A percentile compares a stretch with the other conserved stretches of the same genome.
Conservation (phyloP, 2,888 invertebrate genomes). For the Callosobruchus maculatus region DNA sequence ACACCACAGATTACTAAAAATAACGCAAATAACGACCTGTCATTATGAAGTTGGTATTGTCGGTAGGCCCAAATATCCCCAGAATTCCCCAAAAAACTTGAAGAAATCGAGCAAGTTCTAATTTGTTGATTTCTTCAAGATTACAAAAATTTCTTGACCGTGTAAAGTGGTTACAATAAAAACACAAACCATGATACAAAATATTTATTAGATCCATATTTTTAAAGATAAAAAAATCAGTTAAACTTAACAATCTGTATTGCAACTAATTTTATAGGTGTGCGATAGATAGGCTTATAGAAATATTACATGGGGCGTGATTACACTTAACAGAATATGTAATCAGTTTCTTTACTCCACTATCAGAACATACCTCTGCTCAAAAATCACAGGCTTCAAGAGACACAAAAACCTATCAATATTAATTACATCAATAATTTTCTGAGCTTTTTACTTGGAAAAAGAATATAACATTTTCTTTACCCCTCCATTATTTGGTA, state of each 20-base stretch:
- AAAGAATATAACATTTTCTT: not conserved
- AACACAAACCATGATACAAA: constrained; percentile 41
- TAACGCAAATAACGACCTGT: too few species aligned
- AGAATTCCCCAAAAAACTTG: too few species aligned
- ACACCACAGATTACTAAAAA: too few species aligned
- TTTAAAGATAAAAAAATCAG: constrained; percentile 45
- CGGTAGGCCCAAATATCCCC: too few species aligned
- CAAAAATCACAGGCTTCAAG: not conserved
- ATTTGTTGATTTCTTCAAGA: too few species aligned
- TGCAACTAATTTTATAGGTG: constrained; percentile 42
- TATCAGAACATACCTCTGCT: not conserved
- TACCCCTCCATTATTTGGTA: not conserved
- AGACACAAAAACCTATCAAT: not conserved
- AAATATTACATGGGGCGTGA: constrained; percentile 26
- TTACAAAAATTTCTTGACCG: too few species aligned
- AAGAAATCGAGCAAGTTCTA: too few species aligned
- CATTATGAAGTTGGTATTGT: too few species aligned
- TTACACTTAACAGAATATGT: constrained; percentile 3
- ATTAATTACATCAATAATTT: not conserved
- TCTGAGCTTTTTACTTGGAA: not conserved
- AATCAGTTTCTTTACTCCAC: not conserved
- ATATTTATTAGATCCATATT: constrained; percentile 46
- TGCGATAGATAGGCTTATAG: constrained; percentile 45
- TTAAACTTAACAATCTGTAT: constrained; percentile 41
- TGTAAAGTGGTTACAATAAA: not conserved